Evolutionary conservation across 2,888 invertebrate species (phyloP).

Genomic region (Muschampia plurimacula): DNA sequence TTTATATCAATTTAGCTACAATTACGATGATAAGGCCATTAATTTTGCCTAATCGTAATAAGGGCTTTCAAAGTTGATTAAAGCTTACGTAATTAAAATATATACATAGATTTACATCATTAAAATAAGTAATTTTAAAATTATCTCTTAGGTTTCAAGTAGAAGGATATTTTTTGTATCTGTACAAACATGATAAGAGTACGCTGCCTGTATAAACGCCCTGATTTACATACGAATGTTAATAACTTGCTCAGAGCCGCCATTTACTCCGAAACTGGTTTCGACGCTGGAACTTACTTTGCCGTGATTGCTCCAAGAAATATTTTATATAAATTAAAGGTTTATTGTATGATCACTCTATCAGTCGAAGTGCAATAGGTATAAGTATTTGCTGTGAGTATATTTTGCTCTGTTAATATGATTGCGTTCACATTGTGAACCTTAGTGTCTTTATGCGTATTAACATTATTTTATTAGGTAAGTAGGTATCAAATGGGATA

Average conservation of each 20-base stretch:
- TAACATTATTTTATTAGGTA: background rate
- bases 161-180: conserved; percentile 23
- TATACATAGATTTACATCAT: background rate
- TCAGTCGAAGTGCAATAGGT: background rate
- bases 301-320: conserved; percentile 11
- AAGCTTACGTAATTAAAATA: background rate
- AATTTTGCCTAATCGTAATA: background rate
- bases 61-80: background rate
- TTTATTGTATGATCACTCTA: background rate
- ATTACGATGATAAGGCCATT: background rate
- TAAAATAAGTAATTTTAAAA: background rate
- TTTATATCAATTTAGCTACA: background rate
- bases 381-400: background rate
- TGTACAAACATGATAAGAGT: conserved; percentile 71
- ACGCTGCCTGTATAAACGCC: conserved; percentile 65
- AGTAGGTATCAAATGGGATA: background rate
- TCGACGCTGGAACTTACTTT: conserved; percentile 39
- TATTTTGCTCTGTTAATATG: no score
- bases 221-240: conserved; percentile 81
- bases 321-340: background rate
- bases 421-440: no score
- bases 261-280: conserved; percentile 55
- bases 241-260: conserved; percentile 64
- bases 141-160: background rate
- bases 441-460: no score